Conservation (phyloP, 2,888 invertebrate genomes). For the Piscicola geometra region DNA sequence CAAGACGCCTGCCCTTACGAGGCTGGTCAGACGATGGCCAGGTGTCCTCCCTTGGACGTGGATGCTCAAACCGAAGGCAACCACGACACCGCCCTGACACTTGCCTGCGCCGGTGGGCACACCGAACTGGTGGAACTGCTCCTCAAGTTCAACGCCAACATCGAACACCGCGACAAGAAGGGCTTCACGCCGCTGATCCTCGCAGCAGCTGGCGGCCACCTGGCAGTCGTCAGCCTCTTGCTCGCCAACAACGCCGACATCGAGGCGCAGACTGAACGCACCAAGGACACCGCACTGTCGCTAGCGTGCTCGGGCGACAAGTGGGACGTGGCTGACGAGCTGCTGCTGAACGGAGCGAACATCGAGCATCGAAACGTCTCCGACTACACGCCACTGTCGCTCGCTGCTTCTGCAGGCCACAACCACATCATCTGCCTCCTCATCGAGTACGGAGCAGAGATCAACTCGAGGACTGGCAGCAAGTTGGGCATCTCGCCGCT, state of each 20-base stretch:
- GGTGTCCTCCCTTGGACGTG: constrained; percentile 64
- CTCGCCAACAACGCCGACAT: constrained; percentile 91
- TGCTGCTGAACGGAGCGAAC: constrained; percentile 83
- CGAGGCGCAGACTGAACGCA: constrained; percentile 96
- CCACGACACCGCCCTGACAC: constrained; percentile 93
- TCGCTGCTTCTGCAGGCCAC: constrained; percentile 96
- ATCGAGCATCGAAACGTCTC: constrained; percentile 94
- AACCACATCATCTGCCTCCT: constrained; percentile 94
- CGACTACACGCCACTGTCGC: constrained; percentile 95
- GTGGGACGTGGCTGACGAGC: constrained; percentile 87
- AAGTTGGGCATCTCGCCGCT: constrained; percentile 96
- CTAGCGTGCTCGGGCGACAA: constrained; percentile 94
- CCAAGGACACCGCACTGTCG: constrained; percentile 95
- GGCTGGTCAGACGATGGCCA: constrained; percentile 49
- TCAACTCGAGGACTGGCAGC: constrained; percentile 82
- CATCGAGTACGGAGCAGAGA: constrained; percentile 89
- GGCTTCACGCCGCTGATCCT: constrained; percentile 92
- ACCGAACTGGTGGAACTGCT: constrained; percentile 89
- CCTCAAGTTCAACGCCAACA: constrained; percentile 84
- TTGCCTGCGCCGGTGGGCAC: constrained; percentile 88
- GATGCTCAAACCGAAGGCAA: constrained; percentile 97
- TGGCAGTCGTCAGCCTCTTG: constrained; percentile 79
- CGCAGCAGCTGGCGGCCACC: constrained; percentile 92
- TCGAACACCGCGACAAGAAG: constrained; percentile 97
- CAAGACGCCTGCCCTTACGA: constrained; percentile 49